phyloP scores from a whole-genome alignment of 1,140 invertebrate genomes.

The Drosophila paulistorum region DNA sequence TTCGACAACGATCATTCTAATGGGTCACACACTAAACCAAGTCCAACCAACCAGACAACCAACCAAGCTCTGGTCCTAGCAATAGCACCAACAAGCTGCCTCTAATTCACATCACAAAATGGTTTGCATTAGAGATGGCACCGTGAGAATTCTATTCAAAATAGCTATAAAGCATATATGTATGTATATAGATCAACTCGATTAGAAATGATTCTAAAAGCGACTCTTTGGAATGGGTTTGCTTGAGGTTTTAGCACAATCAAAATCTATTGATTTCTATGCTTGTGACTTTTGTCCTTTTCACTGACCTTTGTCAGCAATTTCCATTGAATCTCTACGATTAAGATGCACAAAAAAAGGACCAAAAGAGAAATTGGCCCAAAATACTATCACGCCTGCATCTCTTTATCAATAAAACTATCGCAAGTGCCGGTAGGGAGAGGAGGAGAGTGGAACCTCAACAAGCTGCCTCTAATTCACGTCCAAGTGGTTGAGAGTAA shows the following conservation, averaged over 20 bases:
- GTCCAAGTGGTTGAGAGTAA: conserved; percentile 50
- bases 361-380: neutral
- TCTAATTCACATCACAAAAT: conserved; percentile 53
- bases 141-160: conserved; percentile 23
- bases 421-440: neutral
- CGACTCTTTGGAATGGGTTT: no score
- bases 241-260: no score
- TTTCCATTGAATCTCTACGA: neutral
- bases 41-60: conserved; percentile 12
- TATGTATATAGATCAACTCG: neutral
- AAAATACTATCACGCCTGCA: conserved; percentile 7
- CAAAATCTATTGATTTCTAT: neutral
- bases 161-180: neutral
- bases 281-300: neutral
- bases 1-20: conserved; percentile 81
- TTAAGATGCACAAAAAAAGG: neutral
- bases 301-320: neutral
- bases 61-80: neutral
- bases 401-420: conserved; percentile 9
- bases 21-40: conserved; percentile 76
- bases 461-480: conserved; percentile 58
- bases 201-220: no score
- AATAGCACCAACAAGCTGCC: conserved; percentile 38
- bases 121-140: conserved; percentile 15
- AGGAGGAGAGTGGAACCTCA: conserved; percentile 1